A percentile compares a stretch with the other conserved stretches of the same genome.
phyloP scores from a whole-genome alignment of 2,797 vertebrate species.

The Pristis pectinata region DNA sequence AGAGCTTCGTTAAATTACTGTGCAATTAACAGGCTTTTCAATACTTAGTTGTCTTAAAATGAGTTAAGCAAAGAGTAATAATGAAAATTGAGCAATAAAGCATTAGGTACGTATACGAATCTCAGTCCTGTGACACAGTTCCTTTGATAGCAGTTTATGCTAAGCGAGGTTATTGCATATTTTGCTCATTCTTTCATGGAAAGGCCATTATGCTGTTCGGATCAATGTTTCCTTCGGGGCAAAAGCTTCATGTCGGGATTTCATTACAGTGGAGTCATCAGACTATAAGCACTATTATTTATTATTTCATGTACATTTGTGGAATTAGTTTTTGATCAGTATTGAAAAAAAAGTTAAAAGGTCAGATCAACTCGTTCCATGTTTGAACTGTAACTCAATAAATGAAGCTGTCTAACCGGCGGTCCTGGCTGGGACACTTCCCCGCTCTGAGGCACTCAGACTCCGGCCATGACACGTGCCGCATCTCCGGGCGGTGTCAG shows the following conservation, averaged over 20 bases:
- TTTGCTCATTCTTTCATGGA: background rate
- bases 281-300: background rate
- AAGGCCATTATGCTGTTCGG: background rate
- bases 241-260: background rate
- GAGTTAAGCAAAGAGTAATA: background rate
- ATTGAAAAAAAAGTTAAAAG: conserved; percentile 8
- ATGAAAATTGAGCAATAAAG: background rate
- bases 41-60: background rate
- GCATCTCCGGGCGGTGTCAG: conserved; percentile 59
- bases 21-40: background rate
- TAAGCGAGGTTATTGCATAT: background rate
- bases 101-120: background rate
- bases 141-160: background rate
- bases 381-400: background rate
- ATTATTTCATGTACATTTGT: conserved; percentile 19
- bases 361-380: background rate
- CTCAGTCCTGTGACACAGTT: background rate
- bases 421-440: conserved; percentile 29
- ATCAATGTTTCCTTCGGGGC: conserved; percentile 17
- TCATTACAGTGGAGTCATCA: conserved; percentile 20
- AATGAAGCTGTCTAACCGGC: conserved; percentile 20
- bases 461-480: conserved; percentile 69
- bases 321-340: conserved; percentile 1
- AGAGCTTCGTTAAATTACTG: background rate
- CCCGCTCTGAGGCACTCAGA: conserved; percentile 54